Base-by-base conservation (phyloP, 2,113 vertebrate genomes). In the Alectura lathami region DNA sequence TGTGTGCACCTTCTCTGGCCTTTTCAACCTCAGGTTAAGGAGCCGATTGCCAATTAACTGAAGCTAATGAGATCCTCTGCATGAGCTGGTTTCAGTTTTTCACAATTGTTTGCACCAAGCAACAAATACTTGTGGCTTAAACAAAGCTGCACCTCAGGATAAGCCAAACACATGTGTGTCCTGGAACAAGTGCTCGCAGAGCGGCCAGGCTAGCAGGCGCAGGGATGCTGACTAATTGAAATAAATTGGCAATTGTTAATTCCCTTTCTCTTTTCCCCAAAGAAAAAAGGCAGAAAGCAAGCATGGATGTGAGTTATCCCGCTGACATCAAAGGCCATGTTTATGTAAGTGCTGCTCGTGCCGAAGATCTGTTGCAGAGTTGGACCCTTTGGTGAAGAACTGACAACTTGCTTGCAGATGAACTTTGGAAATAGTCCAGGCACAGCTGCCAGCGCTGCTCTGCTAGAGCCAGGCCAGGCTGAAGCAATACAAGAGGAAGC, bases 61-160 rank as follows among this genome's bases (percentile, higher is more conserved):
- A 30, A 69, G 27, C 47, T 73, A 50, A 54, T 50, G 62, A 50
- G 45, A 50, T 83, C 43, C 48, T 50, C 74, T 72, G 62, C 62
- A 18, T 30, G 40, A 76, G 48, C 30, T 80, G 3, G 2, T 56
- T 89, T 70, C 22, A 7, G 4, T 36, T 89, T 89, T 81, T 47
- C 75, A 23, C 63, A 30, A 6, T 22, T 26, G n/a, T 69, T 88
- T 88, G 59, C 34, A 83, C 85, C 85, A 80, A 89, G 81, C 85
- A 91, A 69, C 67, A 90, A 88, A 42, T 90, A 38, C 26, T 76
- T 88, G 83, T 77, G 90, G 40, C 45, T 88, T 67, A 29, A 66
- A 40, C 80, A 11, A 43, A 86, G 79, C 88, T 84, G 36, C 42
- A 69, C 43, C 78, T 89, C 0, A 0, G 72, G 79, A 64, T 64